Base-by-base conservation (phyloP, 2,797 vertebrate genomes). In the Falco biarmicus region DNA sequence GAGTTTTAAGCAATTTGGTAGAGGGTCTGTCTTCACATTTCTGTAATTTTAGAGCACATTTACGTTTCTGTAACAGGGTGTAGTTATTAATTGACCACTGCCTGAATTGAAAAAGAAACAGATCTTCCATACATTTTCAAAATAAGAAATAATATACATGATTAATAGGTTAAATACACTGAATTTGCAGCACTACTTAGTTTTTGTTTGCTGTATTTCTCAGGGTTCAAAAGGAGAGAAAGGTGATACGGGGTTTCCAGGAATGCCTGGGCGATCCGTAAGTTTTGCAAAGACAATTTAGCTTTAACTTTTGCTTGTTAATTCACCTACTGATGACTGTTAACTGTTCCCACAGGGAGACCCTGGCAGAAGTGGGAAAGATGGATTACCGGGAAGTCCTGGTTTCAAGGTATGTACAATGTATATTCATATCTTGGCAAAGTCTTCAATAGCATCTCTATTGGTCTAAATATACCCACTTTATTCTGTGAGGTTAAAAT, bases 181-280 rank as follows among this genome's bases (percentile, higher is more conserved):
- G 57, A 70, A 66, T 84, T 90, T 70, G 12, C 20, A 57, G 5
- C 22, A 20, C 24, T 66, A 15, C 41, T 92, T 78, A 47, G 24
- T 74, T 84, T 57, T 39, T 0, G 0, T 94, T 70, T 95, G 22
- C n/a, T 63, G 15, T 94, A 81, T 94, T 84, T 90, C 95, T 91
- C 95, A 99, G 99, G 99, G 99, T 83, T 98, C 98, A 94, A 99
- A 99, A 89, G 99, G 99, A 95, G 98, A 98, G 80, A 97, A 96
- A 50, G 99, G 99, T 91, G 98, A 97, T 93, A 69, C 69, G 26
- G 99, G 99, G 34, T 98, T 98, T 96, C 96, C 98, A 74, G 99
- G 99, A 95, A 98, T 98, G 96, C 98, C 97, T 96, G 99, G 99
- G 74, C 90, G 96, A 96, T 95, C 98, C 60, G 99, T 99, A 98